Base-by-base conservation (phyloP, 2,113 vertebrate genomes). In the Solea senegalensis region DNA sequence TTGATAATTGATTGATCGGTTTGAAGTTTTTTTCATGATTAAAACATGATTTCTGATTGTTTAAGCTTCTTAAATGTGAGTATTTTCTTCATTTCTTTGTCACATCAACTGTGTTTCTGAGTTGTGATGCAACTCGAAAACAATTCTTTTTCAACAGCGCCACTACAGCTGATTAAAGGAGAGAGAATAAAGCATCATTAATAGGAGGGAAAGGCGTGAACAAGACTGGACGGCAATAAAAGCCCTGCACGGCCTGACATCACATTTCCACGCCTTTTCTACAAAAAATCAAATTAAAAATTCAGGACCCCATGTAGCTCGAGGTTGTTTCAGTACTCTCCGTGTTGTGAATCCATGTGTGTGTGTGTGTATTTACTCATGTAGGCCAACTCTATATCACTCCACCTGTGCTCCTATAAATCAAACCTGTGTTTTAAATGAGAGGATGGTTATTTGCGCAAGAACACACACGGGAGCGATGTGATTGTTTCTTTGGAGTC, bases 401-500 rank as follows among this genome's bases (percentile, higher is more conserved):
- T 85, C 69, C 80, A 84, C 87, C 85, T 88, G 76, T 56, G 84
- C 75, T 78, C 70, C 72, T 82, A 85, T 92, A 90, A 91, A 92
- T 92, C 89, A 91, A 84, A 84, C 76, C 82, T 70, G 80, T 86
- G 85, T 77, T 89, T 90, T 90, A 91, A 90, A 91, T 92, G 86
- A 90, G 88, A 76, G 64, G 82, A 72, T 81, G 76, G 77, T 88
- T 91, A 91, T 92, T 92, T 92, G 84, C 43, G 28, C 75, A 56
- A 86, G 86, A 90, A 87, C 80, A 89, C 89, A 90, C 90, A 91
- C 67, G 73, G 83, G 90, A 90, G 83, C 73, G 74, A 53, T 56
- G 71, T 90, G 91, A 91, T 92, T 91, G 89, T 92, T 91, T 88
- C 5, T 89, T 91, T 87, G 84, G 88, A 90, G 74, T 85, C 76